Evolutionary conservation across 2,888 invertebrate species (phyloP), one percentile per base, ranked within the genome.

Genomic region (Caradrina clavipalpis): DNA sequence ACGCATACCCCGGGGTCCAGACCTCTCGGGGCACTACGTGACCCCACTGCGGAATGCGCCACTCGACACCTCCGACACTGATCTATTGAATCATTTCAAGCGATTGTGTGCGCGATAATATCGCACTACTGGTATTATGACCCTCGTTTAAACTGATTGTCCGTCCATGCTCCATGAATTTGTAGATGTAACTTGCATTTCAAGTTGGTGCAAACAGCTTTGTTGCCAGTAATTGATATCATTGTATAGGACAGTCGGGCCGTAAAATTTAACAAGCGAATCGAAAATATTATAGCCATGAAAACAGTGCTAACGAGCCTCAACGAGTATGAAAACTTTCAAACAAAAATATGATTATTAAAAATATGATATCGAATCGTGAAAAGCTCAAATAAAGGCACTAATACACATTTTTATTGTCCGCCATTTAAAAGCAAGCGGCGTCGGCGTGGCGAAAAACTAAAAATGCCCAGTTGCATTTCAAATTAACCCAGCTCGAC

Each of bases 401-500:
- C 81, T 88, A 85, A 89, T 84, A 83, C 81, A 85, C 83, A 86
- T 84, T 88, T 90, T 88, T 87, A 88, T 87, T 80, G 87, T 71
- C 72, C 72, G 70, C 86, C 84, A 88, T 89, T 88, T 88, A 87
- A 88, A 89, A 86, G 76, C 83, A 78, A 82, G 78, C 78, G 81
- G 82, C 76, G 83, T 73, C 74, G 69, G 76, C 82, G 75, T 83
- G 82, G 81, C 78, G 82, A 87, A 90, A 91, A 91, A 90, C 89
- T 89, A 90, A 92, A 90, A 92, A 90, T 88, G 90, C 86, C 90
- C 91, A 89, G 92, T 90, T 93, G 93, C 93, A 94, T 93, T 93
- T 92, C 91, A 94, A 94, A 94, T 94, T 93, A 94, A 93, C 91
- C 91, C 73, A 76, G 81, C 74, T 83, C 88, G 91, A 91, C 90